Percentiles rank a stretch among this genome's conserved stretches.
Evolutionary conservation across 2,888 invertebrate species (phyloP).

Genomic region (Euspilapteryx auroguttella): DNA sequence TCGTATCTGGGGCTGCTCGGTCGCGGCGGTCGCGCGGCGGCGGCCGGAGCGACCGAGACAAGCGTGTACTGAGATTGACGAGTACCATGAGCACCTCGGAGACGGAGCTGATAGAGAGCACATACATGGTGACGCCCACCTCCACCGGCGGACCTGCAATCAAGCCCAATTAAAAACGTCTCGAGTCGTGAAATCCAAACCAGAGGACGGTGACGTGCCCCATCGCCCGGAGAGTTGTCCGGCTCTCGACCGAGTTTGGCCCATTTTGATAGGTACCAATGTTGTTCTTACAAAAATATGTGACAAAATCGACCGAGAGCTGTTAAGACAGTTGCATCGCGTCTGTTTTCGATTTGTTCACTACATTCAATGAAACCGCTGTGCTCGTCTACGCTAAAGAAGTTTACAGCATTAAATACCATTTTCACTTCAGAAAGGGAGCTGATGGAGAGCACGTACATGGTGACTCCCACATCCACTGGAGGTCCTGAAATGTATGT

Average conservation of each 20-base stretch:
- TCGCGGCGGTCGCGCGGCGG: constrained; percentile 40
- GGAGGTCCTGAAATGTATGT: constrained; percentile 68
- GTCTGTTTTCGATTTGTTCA: too few species aligned
- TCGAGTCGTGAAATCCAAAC: constrained; percentile 34
- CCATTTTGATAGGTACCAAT: constrained; percentile 4
- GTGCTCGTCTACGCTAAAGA: constrained; percentile 14
- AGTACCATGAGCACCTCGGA: constrained; percentile 98
- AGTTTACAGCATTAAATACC: constrained; percentile 45
- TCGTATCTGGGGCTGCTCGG: constrained; percentile 60
- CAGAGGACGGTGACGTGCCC: constrained; percentile 20
- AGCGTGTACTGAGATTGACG: constrained; percentile 53
- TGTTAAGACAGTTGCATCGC: too few species aligned
- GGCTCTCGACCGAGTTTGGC: constrained; percentile 20
- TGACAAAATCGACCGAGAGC: constrained; percentile 26
- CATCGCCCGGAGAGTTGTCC: constrained; percentile 5
- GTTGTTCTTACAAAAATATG: too few species aligned
- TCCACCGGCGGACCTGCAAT: constrained; percentile 95
- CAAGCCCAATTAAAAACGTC: constrained; percentile 38
- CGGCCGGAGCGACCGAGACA: constrained; percentile 40
- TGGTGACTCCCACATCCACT: constrained; percentile 82
- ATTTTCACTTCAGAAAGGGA: constrained; percentile 86
- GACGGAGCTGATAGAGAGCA: constrained; percentile 97
- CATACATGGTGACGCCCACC: constrained; percentile 97
- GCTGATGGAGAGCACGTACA: constrained; percentile 85
- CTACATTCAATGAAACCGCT: too few species aligned